Conservation (phyloP, 2,888 invertebrate genomes). For the Drosophila suboccidentalis region DNA sequence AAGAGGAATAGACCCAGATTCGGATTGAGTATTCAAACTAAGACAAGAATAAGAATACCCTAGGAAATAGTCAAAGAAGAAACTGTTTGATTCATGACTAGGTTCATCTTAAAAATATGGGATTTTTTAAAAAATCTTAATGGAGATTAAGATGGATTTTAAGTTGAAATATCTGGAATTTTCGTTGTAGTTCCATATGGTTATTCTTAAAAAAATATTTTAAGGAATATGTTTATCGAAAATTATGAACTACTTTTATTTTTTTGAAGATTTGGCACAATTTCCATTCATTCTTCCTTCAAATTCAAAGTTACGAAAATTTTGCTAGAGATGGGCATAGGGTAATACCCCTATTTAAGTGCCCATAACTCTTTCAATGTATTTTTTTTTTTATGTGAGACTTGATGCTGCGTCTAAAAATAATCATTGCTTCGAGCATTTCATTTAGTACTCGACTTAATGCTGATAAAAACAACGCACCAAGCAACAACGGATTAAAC, state of each 20-base stretch:
- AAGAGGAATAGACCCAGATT: slow-evolving; percentile 55
- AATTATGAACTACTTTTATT: no score
- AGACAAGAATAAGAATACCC: slow-evolving; percentile 4
- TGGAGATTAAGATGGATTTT: neutral
- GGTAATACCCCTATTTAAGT: slow-evolving; percentile 6
- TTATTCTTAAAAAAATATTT: no score
- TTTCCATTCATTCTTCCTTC: no score
- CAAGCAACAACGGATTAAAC: slow-evolving; percentile 70
- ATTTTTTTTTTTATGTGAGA: slow-evolving; percentile 22
- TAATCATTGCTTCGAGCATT: slow-evolving; percentile 40
- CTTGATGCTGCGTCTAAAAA: slow-evolving; percentile 45
- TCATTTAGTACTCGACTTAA: slow-evolving; percentile 42
- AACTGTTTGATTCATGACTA: neutral
- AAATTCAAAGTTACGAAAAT: no score
- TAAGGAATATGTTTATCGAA: no score
- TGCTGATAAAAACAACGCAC: slow-evolving; percentile 58
- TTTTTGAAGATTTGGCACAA: no score
- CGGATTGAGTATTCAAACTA: slow-evolving; percentile 14
- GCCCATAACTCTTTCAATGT: slow-evolving; percentile 24
- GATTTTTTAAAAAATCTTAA: neutral
- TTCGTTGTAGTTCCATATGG: no score
- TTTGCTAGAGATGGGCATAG: neutral
- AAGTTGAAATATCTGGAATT: no score
- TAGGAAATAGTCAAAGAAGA: neutral
- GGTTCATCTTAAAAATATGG: neutral